Conservation (phyloP, 2,113 vertebrate species). For the Dipodomys spectabilis region DNA sequence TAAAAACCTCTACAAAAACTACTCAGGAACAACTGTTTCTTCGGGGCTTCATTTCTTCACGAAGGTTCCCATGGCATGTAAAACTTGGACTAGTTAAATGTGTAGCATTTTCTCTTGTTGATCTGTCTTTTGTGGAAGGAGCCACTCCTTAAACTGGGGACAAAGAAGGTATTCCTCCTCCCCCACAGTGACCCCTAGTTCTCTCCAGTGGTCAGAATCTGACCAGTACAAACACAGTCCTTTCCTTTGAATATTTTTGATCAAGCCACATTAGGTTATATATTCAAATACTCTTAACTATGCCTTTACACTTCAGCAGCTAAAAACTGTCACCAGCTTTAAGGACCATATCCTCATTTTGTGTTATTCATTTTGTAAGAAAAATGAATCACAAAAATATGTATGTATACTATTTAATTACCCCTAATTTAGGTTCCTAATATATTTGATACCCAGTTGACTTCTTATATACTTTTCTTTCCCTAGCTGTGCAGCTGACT, state of each 20-base stretch:
- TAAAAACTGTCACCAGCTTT: constrained; percentile 5
- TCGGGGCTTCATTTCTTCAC: not conserved
- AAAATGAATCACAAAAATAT: constrained; percentile 32
- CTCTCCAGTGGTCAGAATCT: not conserved
- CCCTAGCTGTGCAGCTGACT: not conserved
- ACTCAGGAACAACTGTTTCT: not conserved
- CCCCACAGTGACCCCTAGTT: not conserved
- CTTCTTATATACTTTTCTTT: constrained; percentile 8
- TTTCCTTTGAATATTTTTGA: not conserved
- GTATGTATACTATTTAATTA: not conserved
- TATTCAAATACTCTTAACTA: constrained; percentile 30
- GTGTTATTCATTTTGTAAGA: not conserved
- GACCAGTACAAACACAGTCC: too few species aligned
- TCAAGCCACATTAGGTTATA: not conserved
- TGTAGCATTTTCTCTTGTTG: not conserved
- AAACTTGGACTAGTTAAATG: not conserved
- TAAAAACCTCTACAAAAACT: too few species aligned
- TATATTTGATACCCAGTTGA: not conserved
- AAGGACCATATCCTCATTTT: constrained; percentile 18
- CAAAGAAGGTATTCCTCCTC: not conserved
- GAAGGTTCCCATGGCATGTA: not conserved
- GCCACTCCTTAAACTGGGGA: not conserved
- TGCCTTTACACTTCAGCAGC: not conserved
- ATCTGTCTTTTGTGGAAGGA: not conserved
- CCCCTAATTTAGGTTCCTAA: not conserved